These are phyloP conservation scores for Philereme vetulata DNA, from an alignment of 2,888 invertebrate species.

Conservation along the genomic window DNA sequence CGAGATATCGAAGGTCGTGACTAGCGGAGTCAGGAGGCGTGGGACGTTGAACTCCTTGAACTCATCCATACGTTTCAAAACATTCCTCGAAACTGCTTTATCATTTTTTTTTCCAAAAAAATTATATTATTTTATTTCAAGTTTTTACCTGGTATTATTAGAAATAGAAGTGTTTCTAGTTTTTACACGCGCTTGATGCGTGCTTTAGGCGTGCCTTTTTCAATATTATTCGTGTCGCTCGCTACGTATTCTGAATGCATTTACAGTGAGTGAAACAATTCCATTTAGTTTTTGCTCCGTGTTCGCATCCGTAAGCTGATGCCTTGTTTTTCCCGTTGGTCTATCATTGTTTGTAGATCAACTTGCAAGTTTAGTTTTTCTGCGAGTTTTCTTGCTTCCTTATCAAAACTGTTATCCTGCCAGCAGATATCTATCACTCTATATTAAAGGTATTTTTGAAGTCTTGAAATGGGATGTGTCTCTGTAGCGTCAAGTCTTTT, in stretches of 20 bases:
- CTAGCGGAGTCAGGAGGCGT: slow-evolving; percentile 32
- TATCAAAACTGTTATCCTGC: not conserved
- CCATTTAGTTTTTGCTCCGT: slow-evolving; percentile 10
- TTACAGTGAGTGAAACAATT: slow-evolving; percentile 11
- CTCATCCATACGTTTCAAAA: slow-evolving; percentile 12
- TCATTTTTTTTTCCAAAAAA: slow-evolving; percentile 8
- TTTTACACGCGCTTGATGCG: slow-evolving; percentile 1
- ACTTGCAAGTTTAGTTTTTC: slow-evolving; percentile 2
- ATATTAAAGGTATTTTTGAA: not conserved
- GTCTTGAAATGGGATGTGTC: not conserved
- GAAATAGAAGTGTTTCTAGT: slow-evolving; percentile 3
- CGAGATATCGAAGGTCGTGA: slow-evolving; percentile 61
- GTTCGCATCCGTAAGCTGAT: slow-evolving; percentile 1
- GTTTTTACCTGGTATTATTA: slow-evolving; percentile 6
- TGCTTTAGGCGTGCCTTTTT: slow-evolving; percentile 2
- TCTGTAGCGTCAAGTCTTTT: not conserved
- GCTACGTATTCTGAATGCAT: slow-evolving; percentile 21
- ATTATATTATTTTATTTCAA: not conserved
- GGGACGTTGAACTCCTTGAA: slow-evolving; percentile 46
- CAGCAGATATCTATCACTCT: not conserved
- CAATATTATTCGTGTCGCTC: slow-evolving; percentile 5
- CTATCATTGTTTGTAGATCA: slow-evolving; percentile 8
- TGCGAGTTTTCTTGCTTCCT: not conserved
- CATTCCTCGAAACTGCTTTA: slow-evolving; percentile 1
- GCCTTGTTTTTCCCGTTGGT: slow-evolving; percentile 10